These are phyloP conservation scores for Pachyseris speciosa DNA, from an alignment of 64 coral and sea anemone species.

Conservation along the genomic window DNA sequence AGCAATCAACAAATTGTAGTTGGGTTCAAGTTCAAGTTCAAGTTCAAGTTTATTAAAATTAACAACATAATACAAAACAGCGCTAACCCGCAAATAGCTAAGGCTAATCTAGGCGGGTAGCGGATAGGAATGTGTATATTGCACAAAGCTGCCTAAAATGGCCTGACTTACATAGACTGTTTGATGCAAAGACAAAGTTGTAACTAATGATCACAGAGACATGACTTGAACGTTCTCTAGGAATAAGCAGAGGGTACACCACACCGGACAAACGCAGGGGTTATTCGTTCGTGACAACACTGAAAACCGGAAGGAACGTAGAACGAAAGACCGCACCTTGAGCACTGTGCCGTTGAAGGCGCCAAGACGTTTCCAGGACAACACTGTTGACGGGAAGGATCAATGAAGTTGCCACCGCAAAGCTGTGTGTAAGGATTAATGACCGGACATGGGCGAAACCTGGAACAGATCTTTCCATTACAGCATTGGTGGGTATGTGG, in stretches of 20 bases:
- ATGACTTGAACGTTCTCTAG: too few species aligned
- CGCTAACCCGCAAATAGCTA: too few species aligned
- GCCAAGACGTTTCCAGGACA: not conserved
- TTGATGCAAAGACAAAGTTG: too few species aligned
- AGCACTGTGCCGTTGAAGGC: not conserved
- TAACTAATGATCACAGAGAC: too few species aligned
- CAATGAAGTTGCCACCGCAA: not conserved
- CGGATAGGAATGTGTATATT: too few species aligned
- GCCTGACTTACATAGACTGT: too few species aligned
- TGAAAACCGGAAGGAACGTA: not conserved
- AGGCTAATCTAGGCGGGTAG: too few species aligned
- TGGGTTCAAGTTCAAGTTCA: too few species aligned
- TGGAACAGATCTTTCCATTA: not conserved
- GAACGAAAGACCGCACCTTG: not conserved
- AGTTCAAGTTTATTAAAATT: too few species aligned
- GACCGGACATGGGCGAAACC: not conserved
- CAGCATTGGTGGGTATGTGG: not conserved
- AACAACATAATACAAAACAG: too few species aligned
- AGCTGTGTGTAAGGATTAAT: not conserved
- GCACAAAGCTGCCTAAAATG: too few species aligned
- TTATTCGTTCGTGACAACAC: not conserved
- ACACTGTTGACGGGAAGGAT: constrained; percentile 2
- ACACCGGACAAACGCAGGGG: not conserved
- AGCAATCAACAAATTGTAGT: too few species aligned
- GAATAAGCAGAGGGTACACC: not conserved